phyloP scores from a whole-genome alignment of 1,140 invertebrate species.

The Phenacoccus solenopsis region DNA sequence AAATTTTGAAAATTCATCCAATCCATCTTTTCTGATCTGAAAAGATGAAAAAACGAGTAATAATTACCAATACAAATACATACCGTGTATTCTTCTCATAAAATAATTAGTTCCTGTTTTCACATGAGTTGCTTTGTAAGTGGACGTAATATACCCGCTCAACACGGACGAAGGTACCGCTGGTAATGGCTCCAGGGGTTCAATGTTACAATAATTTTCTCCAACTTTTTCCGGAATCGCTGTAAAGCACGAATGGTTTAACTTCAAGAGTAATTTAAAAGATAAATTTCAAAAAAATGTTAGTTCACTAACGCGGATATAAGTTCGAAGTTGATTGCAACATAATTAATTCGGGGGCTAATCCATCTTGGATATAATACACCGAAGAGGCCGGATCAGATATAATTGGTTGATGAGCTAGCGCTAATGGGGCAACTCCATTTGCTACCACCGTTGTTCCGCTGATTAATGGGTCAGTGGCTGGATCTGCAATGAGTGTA shows the following conservation, averaged over 20 bases:
- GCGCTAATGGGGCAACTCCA: not conserved
- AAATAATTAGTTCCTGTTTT: constrained; percentile 78
- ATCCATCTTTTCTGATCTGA: not conserved
- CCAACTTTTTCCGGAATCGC: constrained; percentile 1
- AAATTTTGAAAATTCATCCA: constrained; percentile 18
- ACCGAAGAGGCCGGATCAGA: not conserved
- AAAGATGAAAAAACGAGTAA: not conserved
- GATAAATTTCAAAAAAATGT: not conserved
- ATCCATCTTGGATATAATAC: constrained; percentile 4
- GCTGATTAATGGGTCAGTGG: not conserved
- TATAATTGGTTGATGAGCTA: not conserved
- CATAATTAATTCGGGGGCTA: constrained; percentile 5
- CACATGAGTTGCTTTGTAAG: constrained; percentile 80
- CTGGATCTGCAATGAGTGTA: not conserved
- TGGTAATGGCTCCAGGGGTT: constrained; percentile 21
- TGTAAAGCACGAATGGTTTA: not conserved
- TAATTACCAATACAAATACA: constrained; percentile 25
- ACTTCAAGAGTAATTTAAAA: not conserved
- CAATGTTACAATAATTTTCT: constrained; percentile 6
- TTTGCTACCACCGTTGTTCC: not conserved
- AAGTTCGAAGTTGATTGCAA: not conserved
- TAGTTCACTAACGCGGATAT: not conserved
- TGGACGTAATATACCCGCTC: constrained; percentile 66
- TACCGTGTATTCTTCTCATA: constrained; percentile 76
- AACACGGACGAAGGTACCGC: constrained; percentile 38